Percentiles rank a stretch among this genome's conserved stretches.
Evolutionary conservation across 2,888 invertebrate species (phyloP).

Genomic region (Mantis religiosa): DNA sequence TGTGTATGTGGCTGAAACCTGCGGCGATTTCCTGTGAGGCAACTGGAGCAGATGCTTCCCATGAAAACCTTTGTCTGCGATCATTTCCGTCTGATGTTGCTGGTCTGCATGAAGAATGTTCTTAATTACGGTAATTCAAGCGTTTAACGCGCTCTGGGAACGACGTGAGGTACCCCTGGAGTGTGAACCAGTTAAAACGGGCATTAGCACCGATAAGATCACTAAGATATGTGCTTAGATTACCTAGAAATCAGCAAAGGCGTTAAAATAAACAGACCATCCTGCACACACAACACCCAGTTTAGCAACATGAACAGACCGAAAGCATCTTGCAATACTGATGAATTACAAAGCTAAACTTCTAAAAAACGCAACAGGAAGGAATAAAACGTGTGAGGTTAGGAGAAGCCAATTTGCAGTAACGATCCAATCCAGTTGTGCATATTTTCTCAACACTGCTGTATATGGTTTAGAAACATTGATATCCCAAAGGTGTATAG

Average conservation of each 20-base stretch:
- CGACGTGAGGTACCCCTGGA: neutral
- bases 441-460: no score
- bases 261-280: neutral
- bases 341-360: no score
- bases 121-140: neutral
- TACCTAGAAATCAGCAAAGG: neutral
- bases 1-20: neutral
- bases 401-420: no score
- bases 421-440: no score
- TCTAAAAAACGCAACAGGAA: no score
- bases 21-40: neutral
- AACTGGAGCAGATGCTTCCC: neutral
- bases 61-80: neutral
- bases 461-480: no score
- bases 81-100: neutral
- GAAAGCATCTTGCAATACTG: no score
- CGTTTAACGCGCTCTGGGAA: neutral
- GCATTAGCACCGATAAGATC: neutral
- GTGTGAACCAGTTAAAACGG: neutral
- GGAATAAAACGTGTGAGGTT: no score
- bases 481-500: no score
- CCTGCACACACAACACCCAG: no score
- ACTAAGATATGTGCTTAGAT: no score
- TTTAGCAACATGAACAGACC: no score
- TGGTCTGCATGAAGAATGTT: neutral